These are phyloP conservation scores for Lissocephala sabroskyi DNA, from an alignment of 2,888 invertebrate genomes.

Conservation along the genomic window DNA sequence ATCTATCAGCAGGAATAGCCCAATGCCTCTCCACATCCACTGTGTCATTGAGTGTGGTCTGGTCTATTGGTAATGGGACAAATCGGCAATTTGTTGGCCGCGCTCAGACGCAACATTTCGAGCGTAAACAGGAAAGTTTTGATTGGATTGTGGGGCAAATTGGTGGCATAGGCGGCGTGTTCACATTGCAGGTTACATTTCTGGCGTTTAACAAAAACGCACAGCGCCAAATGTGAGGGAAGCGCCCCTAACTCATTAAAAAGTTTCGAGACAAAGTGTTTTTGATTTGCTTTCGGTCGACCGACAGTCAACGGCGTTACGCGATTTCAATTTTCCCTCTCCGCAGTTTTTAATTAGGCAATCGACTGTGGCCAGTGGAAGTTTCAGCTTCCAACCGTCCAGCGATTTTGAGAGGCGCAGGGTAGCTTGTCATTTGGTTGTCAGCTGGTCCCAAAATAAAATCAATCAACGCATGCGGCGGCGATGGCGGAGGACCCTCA, in stretches of 20 bases:
- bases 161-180: slow-evolving; percentile 34
- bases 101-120: slow-evolving; percentile 43
- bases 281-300: slow-evolving; percentile 39
- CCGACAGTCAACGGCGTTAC: background rate
- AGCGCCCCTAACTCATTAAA: slow-evolving; percentile 57
- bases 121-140: slow-evolving; percentile 61
- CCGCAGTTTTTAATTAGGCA: slow-evolving; percentile 45
- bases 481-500: too few species aligned
- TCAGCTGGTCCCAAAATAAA: slow-evolving; percentile 38
- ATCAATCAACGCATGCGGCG: slow-evolving; percentile 46
- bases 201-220: too few species aligned
- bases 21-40: too few species aligned
- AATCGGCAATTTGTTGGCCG: too few species aligned
- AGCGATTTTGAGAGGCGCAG: background rate
- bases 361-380: slow-evolving; percentile 28
- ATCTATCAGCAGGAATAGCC: too few species aligned
- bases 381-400: slow-evolving; percentile 15
- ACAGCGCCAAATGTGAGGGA: too few species aligned
- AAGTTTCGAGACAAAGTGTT: slow-evolving; percentile 41
- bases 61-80: too few species aligned
- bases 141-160: slow-evolving; percentile 57
- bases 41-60: too few species aligned
- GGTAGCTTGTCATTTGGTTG: slow-evolving; percentile 25
- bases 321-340: background rate
- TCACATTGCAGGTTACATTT: slow-evolving; percentile 52